phyloP scores from a whole-genome alignment of 2,888 invertebrate genomes.

The Amblyjoppa proteus region DNA sequence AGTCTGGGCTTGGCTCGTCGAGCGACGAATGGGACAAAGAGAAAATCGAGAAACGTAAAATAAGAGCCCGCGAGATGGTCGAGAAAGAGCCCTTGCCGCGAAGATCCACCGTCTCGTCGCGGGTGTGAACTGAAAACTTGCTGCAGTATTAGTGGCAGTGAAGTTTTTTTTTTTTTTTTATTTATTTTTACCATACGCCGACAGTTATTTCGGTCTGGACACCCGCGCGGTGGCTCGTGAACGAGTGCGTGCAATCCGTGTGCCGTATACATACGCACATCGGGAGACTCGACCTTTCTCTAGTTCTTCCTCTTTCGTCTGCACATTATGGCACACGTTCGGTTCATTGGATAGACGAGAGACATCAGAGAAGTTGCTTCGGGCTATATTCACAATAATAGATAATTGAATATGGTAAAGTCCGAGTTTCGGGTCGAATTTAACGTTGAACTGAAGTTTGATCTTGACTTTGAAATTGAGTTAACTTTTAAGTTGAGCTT shows the following conservation, averaged over 20 bases:
- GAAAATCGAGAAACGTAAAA: constrained; percentile 5
- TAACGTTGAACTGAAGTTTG: background rate
- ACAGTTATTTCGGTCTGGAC: constrained; percentile 58
- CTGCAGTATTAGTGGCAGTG: constrained; percentile 22
- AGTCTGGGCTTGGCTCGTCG: background rate
- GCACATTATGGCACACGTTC: background rate
- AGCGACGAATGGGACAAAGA: constrained; percentile 9
- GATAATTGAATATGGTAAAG: background rate
- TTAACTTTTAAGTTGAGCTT: background rate
- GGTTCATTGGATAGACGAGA: background rate
- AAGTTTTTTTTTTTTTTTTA: constrained; percentile 39
- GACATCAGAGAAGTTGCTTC: background rate
- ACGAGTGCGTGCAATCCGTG: constrained; percentile 30
- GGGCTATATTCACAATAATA: background rate
- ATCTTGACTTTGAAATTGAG: background rate
- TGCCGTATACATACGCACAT: background rate
- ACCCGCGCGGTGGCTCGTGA: constrained; percentile 33
- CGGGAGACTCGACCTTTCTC: constrained; percentile 19
- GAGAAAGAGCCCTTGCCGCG: constrained; percentile 14
- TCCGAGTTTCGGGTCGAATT: background rate
- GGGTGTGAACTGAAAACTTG: constrained; percentile 51
- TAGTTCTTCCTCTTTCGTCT: constrained; percentile 38
- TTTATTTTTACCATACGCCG: constrained; percentile 28
- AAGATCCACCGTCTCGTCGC: constrained; percentile 35
- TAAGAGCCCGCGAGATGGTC: background rate